Base-by-base conservation (phyloP, 1,140 invertebrate genomes). In the Drosophila lacertosa region DNA sequence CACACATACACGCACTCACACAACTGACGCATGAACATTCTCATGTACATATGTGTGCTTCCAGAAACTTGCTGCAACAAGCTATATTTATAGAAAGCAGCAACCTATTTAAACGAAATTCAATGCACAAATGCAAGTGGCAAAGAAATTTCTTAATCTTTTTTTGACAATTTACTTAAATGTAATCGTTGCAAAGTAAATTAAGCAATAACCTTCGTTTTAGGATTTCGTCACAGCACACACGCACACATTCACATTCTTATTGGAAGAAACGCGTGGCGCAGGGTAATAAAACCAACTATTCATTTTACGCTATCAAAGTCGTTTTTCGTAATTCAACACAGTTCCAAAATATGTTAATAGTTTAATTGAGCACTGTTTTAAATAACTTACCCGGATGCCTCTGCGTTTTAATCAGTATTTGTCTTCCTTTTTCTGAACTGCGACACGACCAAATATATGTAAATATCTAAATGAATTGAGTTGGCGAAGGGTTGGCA, bases 321-420 rank as follows among this genome's bases (percentile, higher is more conserved):
- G 50, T 70, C 65, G 74, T 58, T 71, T 64, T 59, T 68, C 58
- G 59, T 73, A 75, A 66, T 71, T 35, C 71, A 71, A 54, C 16
- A 4, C 22, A 55, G 42, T 29, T 57, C n/a, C 24, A 37, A 50
- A n/a, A 11, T 15, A 62, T 77, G 44, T 13, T 26, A 11, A 16
- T 20, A 18, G 29, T 11, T 26, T 13, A 15, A 10, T n/a, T 11
- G 24, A 48, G 20, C 39, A 40, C 15, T 54, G 20, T 67, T 47
- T 66, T 10, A 29, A 22, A 53, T 48, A 55, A 88, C 82, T 86
- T 78, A 86, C 82, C 82, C 82, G 82, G 82, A 86, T 86, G 82
- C 82, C 82, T 88, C 83, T 86, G 81, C 47, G 74, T 82, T 75
- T 68, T 77, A 10, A 69, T 86, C 82, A 86, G 82, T 82, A 82